These are phyloP conservation scores for Chiridota heheva DNA, from an alignment of 35 echinoderm and acorn worm genomes.

Conservation along the genomic window DNA sequence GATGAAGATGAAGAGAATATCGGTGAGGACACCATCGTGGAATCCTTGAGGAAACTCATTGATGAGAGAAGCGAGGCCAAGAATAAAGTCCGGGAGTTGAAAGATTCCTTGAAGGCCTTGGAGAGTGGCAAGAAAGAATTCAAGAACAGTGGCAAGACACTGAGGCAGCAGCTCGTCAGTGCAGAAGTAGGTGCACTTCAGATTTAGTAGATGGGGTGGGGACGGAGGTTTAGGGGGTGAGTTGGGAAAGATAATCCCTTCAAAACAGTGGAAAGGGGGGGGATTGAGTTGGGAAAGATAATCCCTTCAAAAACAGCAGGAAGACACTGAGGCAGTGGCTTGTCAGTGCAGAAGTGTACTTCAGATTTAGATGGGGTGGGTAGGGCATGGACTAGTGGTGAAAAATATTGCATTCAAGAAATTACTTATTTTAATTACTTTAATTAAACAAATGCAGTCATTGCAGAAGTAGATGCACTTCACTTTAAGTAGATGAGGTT, in stretches of 20 bases:
- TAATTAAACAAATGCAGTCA: no score
- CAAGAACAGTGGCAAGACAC: conserved; percentile 76
- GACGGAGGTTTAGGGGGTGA: neutral
- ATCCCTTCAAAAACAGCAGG: neutral
- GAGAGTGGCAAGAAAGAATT: conserved; percentile 69
- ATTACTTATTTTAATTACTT: no score
- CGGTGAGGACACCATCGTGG: conserved; percentile 71
- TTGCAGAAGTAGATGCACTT: conserved; percentile 70
- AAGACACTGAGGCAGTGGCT: neutral
- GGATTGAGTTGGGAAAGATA: neutral
- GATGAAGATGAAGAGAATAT: conserved; percentile 57
- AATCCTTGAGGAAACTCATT: conserved; percentile 75
- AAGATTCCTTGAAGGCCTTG: conserved; percentile 66
- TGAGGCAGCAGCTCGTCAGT: conserved; percentile 67
- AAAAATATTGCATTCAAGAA: no score
- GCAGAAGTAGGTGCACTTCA: conserved; percentile 68
- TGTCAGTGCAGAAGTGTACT: no score
- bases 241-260: neutral
- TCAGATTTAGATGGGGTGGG: no score
- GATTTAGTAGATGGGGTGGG: neutral
- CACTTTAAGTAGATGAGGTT: neutral
- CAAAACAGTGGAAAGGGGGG: neutral
- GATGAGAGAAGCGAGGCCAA: conserved; percentile 74
- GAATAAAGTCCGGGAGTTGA: conserved; percentile 85
- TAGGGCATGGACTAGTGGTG: no score